Evolutionary conservation across 2,113 vertebrate species (phyloP).

Genomic region (Chiloscyllium plagiosum): DNA sequence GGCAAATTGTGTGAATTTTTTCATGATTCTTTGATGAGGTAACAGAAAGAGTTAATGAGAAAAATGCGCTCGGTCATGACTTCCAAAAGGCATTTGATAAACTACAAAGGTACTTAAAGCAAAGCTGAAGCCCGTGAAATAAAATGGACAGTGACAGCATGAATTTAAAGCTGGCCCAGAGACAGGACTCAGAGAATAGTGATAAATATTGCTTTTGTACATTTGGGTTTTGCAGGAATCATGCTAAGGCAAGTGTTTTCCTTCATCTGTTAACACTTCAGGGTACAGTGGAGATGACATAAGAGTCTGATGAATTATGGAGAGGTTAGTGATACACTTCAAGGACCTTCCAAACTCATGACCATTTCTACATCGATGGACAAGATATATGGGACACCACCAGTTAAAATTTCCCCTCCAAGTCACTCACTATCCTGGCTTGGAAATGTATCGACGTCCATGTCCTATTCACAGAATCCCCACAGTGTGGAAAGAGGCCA

Average conservation of each 20-base stretch:
- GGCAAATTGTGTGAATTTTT: background rate
- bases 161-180: no score
- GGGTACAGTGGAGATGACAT: background rate
- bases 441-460: no score
- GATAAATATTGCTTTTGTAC: background rate
- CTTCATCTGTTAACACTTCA: background rate
- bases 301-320: background rate
- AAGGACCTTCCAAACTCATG: background rate
- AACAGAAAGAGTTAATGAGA: background rate
- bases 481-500: no score
- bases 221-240: background rate
- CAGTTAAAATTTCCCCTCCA: no score
- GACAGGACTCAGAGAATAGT: background rate
- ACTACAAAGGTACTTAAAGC: background rate
- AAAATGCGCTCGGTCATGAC: no score
- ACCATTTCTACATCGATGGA: no score
- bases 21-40: background rate
- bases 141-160: background rate
- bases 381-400: no score
- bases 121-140: background rate
- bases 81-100: background rate
- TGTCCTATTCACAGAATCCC: no score
- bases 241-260: background rate
- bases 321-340: background rate
- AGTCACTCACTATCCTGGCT: no score